Evolutionary conservation across 2,797 vertebrate genomes (phyloP), one percentile per base, ranked within the genome.

Genomic region (Bradypodion pumilum): DNA sequence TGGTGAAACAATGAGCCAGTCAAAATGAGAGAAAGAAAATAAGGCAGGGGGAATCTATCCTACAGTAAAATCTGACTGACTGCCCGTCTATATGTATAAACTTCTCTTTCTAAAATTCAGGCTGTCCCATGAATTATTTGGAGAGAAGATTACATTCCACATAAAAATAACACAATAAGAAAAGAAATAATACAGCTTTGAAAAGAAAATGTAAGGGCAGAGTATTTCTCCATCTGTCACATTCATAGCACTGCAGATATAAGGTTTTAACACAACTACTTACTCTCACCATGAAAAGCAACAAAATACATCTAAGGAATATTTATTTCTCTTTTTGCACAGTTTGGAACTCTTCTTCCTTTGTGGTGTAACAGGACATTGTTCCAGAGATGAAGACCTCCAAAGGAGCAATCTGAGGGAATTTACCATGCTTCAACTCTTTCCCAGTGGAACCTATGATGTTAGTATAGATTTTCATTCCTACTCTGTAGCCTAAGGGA

Each of bases 41-140:
- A n/a, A n/a, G n/a, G n/a, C n/a, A n/a, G n/a, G n/a, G 44, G 80
- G 74, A 83, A 76, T 81, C 85, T 76, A 59, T 27, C 83, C 6
- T 74, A 74, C 74, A 16, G 0, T 16, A 15, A 69, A 56, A 56
- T n/a, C 16, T 65, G 62, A 9, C 25, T n/a, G 19, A 6, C 29
- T 65, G 62, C n/a, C 8, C 29, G 62, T 27, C 6, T 16, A 62
- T n/a, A 73, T 63, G 37, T 87, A 70, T 82, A 62, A 42, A 46
- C 35, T 27, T 76, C 83, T 69, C 72, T 44, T 8, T 23, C 49
- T 5, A 78, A 49, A 87, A 84, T 40, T 44, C 42, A 46, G 86
- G 66, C 66, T 42, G 29, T 60, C 60, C 63, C 0, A 0, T 44
- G 70, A 49, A 87, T 60, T 40, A 32, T 35, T 72, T 42, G 1